phyloP scores from a whole-genome alignment of 2,797 vertebrate genomes.

The Lagorchestes hirsutus region DNA sequence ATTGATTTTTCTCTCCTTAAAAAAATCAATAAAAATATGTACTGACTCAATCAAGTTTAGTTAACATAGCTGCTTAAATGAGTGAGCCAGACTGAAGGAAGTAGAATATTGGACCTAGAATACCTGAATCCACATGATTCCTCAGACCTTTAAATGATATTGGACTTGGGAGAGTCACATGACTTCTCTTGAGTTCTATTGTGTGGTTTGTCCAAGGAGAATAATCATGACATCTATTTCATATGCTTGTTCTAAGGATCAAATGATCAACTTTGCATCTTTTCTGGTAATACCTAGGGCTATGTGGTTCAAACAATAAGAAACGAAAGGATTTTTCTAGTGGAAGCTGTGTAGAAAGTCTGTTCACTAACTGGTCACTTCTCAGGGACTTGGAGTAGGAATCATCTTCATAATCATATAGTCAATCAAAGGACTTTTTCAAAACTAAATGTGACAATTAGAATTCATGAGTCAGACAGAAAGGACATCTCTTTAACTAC shows the following conservation, averaged over 20 bases:
- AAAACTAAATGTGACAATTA: constrained; percentile 40
- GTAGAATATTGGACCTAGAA: background rate
- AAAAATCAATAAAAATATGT: background rate
- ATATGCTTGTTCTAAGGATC: background rate
- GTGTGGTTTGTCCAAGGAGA: background rate
- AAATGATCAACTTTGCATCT: background rate
- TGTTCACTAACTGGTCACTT: constrained; percentile 43
- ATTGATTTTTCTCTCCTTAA: background rate
- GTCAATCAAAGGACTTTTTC: constrained; percentile 28
- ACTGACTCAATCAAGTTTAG: background rate
- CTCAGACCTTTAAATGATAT: background rate
- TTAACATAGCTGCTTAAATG: background rate
- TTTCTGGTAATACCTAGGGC: background rate
- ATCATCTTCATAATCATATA: constrained; percentile 1
- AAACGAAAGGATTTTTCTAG: background rate
- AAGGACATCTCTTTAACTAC: constrained; percentile 15
- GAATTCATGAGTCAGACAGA: background rate
- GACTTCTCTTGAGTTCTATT: background rate
- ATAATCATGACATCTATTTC: background rate
- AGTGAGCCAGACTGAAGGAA: background rate
- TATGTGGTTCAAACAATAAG: background rate
- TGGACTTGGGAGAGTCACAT: background rate
- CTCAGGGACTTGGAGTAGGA: background rate
- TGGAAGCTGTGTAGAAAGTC: constrained; percentile 28
- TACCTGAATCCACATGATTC: background rate